These are phyloP conservation scores for Phataginus tricuspis DNA, from an alignment of 2,797 vertebrate species.

Conservation along the genomic window DNA sequence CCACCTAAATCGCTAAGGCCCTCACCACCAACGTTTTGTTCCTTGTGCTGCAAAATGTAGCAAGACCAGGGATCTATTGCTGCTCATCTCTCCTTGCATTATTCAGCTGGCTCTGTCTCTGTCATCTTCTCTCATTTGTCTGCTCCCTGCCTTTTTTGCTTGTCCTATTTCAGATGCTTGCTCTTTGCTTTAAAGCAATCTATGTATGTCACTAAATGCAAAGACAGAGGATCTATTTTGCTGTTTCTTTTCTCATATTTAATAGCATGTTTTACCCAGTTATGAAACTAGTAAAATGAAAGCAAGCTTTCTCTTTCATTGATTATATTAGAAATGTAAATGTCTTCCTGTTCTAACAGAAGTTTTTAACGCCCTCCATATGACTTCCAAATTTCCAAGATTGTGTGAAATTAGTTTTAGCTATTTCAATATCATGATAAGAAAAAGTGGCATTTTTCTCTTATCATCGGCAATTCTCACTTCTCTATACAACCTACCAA, in stretches of 20 bases:
- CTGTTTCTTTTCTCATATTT: neutral
- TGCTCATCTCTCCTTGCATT: neutral
- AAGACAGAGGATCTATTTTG: neutral
- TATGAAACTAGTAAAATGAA: constrained; percentile 47
- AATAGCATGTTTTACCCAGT: constrained; percentile 11
- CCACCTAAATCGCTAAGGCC: neutral
- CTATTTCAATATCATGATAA: neutral
- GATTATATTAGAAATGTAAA: constrained; percentile 51
- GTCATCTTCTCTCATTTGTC: neutral
- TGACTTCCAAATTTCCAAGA: constrained; percentile 38
- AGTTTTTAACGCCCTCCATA: neutral
- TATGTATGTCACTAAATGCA: neutral
- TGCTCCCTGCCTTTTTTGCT: neutral
- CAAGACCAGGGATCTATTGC: neutral
- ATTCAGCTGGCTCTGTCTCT: accelerated
- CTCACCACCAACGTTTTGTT: neutral
- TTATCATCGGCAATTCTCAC: neutral
- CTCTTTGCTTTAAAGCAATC: neutral
- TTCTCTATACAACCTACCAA: neutral
- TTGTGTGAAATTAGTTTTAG: neutral
- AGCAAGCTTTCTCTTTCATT: neutral
- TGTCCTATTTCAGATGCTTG: neutral
- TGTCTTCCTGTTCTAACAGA: neutral
- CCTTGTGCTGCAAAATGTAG: neutral
- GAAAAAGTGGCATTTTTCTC: neutral